Conservation (phyloP, 2,113 vertebrate genomes). For the Cheilinus undulatus region DNA sequence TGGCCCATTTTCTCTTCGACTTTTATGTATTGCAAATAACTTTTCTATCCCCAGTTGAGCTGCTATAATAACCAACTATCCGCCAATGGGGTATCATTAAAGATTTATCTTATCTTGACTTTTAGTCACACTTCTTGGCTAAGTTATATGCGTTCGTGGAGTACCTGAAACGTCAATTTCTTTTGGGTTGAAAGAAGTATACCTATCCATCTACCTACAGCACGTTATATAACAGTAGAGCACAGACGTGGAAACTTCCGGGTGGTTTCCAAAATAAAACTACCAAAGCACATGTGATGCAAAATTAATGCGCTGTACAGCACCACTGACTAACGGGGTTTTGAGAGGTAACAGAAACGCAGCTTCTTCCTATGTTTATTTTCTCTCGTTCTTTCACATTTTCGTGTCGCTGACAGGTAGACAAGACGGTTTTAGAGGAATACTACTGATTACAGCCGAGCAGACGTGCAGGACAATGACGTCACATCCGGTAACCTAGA, state of each 20-base stretch:
- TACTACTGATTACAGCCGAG: not conserved
- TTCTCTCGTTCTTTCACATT: not conserved
- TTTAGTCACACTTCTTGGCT: no score
- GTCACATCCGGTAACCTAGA: constrained; percentile 76
- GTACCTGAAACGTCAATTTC: no score
- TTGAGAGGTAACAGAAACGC: rapidly evolving
- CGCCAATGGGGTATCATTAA: no score
- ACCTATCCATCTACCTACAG: rapidly evolving
- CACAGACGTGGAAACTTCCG: not conserved
- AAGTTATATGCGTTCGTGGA: no score
- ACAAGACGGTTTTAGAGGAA: not conserved
- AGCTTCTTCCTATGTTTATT: not conserved
- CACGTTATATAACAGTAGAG: not conserved
- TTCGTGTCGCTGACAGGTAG: rapidly evolving
- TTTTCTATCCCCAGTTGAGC: no score
- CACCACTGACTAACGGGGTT: not conserved
- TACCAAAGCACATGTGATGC: not conserved
- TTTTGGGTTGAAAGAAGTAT: no score
- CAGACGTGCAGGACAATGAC: constrained; percentile 26
- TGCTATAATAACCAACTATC: no score
- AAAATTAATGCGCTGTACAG: not conserved
- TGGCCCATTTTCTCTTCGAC: no score
- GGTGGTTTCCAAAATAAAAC: constrained; percentile 37
- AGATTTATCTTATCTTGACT: no score
- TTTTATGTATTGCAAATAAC: no score